A percentile compares a stretch with the other conserved stretches of the same genome.
Conservation (phyloP, 53 echinoderm and acorn worm species). For the Luidia sarsii region DNA sequence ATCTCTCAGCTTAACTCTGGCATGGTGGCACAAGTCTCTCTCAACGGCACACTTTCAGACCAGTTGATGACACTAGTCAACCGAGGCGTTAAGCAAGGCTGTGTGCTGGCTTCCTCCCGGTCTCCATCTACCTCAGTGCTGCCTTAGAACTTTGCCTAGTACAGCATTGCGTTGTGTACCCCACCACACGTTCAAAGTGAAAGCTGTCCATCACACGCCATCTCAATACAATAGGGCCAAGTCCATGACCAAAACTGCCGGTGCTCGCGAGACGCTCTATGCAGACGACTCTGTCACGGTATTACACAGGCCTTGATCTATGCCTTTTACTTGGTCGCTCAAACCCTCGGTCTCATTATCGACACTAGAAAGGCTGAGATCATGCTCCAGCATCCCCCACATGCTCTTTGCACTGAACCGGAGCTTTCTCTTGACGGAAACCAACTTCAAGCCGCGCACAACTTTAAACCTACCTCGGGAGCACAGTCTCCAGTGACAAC, state of each 20-base stretch:
- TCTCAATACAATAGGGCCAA: background rate
- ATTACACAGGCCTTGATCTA: background rate
- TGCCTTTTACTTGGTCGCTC: background rate
- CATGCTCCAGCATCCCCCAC: background rate
- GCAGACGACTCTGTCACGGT: background rate
- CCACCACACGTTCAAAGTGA: background rate
- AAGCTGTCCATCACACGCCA: background rate
- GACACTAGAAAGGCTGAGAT: background rate
- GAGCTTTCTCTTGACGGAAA: background rate
- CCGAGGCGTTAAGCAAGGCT: background rate
- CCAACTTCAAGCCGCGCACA: background rate
- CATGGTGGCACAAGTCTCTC: background rate
- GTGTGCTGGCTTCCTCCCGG: background rate
- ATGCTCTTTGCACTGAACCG: background rate
- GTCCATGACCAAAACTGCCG: background rate
- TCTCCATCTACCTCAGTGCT: constrained; percentile 1
- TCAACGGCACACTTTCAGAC: background rate
- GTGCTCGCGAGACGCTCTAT: background rate
- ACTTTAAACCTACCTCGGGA: too few species aligned
- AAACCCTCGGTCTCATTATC: background rate
- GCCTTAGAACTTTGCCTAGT: background rate
- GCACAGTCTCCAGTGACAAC: too few species aligned
- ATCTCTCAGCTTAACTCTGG: background rate
- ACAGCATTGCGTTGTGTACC: background rate
- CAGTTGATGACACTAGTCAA: background rate